Conservation (phyloP, 92 coral and sea anemone species). For the Plumapathes pennacea region DNA sequence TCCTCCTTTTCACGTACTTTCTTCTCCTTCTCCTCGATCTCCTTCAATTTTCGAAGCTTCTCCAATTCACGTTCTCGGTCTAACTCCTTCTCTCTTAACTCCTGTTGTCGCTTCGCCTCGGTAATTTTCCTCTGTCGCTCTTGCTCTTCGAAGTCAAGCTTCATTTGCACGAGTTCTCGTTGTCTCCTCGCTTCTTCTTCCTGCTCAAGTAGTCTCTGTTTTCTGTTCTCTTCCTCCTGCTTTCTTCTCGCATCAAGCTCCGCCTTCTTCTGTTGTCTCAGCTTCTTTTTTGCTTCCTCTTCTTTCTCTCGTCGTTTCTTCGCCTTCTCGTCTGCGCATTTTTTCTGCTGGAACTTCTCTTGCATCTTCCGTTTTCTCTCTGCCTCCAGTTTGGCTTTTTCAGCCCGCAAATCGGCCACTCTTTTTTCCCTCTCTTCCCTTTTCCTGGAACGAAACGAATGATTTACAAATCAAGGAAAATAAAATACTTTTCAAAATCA, state of each 20-base stretch:
- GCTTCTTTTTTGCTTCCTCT: conserved; percentile 80
- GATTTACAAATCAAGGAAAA: background rate
- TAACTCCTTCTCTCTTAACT: conserved; percentile 73
- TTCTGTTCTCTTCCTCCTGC: conserved; percentile 70
- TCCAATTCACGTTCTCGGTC: conserved; percentile 74
- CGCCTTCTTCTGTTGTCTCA: conserved; percentile 72
- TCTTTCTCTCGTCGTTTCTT: conserved; percentile 76
- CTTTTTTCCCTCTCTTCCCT: conserved; percentile 83
- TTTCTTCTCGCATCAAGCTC: conserved; percentile 83
- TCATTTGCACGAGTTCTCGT: conserved; percentile 72
- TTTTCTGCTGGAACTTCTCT: conserved; percentile 59
- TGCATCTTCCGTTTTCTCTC: conserved; percentile 78
- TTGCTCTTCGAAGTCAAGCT: conserved; percentile 86
- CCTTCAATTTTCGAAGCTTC: conserved; percentile 64
- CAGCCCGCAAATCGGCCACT: conserved; percentile 87
- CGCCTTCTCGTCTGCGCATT: conserved; percentile 66
- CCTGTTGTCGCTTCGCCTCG: conserved; percentile 84
- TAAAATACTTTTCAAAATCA: background rate
- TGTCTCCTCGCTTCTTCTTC: conserved; percentile 72
- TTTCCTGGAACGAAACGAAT: conserved; percentile 37
- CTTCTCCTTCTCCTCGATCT: conserved; percentile 74
- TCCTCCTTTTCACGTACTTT: conserved; percentile 64
- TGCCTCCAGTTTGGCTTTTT: conserved; percentile 58
- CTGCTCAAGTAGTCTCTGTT: conserved; percentile 54
- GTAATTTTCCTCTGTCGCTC: conserved; percentile 81